These are phyloP conservation scores for Entelurus aequoreus DNA, from an alignment of 2,113 vertebrate genomes.

Conservation along the genomic window DNA sequence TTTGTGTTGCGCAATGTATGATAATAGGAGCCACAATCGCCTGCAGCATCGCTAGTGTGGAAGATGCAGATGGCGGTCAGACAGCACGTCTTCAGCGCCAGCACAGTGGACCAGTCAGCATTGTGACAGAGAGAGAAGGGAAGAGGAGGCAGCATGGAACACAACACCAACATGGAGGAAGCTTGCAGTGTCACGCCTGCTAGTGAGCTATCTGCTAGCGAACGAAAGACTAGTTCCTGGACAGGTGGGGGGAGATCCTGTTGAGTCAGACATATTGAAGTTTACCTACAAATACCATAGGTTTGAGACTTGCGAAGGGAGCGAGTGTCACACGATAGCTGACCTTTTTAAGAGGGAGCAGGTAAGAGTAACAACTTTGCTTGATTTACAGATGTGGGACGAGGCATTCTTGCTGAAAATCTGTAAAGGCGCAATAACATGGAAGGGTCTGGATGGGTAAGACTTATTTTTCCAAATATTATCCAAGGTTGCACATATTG, in stretches of 20 bases:
- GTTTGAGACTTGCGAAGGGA: conserved; percentile 82
- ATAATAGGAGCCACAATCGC: conserved; percentile 64
- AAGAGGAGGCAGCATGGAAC: conserved; percentile 85
- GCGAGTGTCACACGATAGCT: conserved; percentile 88
- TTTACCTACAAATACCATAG: conserved; percentile 87
- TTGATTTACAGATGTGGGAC: conserved; percentile 97
- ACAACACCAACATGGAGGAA: conserved; percentile 82
- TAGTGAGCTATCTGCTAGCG: conserved; percentile 90
- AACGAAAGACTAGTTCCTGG: conserved; percentile 93
- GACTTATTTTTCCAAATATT: conserved; percentile 70
- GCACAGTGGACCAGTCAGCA: conserved; percentile 95
- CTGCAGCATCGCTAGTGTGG: conserved; percentile 83
- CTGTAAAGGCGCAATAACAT: conserved; percentile 86
- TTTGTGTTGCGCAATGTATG: conserved; percentile 47
- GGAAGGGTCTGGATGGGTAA: conserved; percentile 95
- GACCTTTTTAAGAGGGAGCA: conserved; percentile 76
- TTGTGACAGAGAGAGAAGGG: conserved; percentile 84
- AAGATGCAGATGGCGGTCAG: conserved; percentile 87
- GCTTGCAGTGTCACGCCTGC: conserved; percentile 84
- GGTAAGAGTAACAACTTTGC: conserved; percentile 94
- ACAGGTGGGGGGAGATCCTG: conserved; percentile 79
- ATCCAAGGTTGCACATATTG: conserved; percentile 40
- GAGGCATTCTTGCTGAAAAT: conserved; percentile 84
- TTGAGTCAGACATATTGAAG: conserved; percentile 89
- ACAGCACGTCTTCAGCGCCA: conserved; percentile 88